Percentiles rank a stretch among this genome's conserved stretches.
These are phyloP conservation scores for Venusia cambrica DNA, from an alignment of 2,888 invertebrate species.

Conservation along the genomic window DNA sequence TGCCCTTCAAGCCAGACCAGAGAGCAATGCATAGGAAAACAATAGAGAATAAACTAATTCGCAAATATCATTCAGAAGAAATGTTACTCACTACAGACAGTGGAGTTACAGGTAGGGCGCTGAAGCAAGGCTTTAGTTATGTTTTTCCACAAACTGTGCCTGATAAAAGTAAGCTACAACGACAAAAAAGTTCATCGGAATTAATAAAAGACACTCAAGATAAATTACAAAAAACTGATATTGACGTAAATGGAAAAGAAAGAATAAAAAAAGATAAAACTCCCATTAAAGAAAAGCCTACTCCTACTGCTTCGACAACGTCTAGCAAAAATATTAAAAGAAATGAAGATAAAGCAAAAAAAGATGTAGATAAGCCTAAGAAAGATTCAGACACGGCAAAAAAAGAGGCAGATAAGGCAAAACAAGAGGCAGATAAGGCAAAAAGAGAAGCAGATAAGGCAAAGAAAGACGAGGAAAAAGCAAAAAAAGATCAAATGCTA, in stretches of 20 bases:
- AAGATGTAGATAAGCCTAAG: constrained; percentile 1
- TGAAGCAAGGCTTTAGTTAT: constrained; percentile 44
- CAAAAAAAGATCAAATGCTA: constrained; percentile 12
- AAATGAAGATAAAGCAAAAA: constrained; percentile 1
- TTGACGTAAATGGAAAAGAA: constrained; percentile 26
- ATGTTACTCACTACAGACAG: constrained; percentile 14
- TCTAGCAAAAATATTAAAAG: constrained; percentile 11
- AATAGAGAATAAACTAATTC: neutral
- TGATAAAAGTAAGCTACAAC: constrained; percentile 15
- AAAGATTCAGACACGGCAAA: constrained; percentile 11
- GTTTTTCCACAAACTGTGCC: constrained; percentile 40
- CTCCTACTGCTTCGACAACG: constrained; percentile 6
- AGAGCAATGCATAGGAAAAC: constrained; percentile 2
- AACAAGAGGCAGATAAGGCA: neutral
- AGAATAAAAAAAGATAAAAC: constrained; percentile 21
- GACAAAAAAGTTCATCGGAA: constrained; percentile 45
- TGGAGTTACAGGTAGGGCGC: constrained; percentile 7
- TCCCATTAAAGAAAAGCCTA: constrained; percentile 5
- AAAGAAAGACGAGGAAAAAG: constrained; percentile 19
- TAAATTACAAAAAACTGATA: constrained; percentile 31
- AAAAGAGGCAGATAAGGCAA: constrained; percentile 6
- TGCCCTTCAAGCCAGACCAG: neutral
- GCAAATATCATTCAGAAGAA: constrained; percentile 33
- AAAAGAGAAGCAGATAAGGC: constrained; percentile 10
- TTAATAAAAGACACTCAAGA: constrained; percentile 48